phyloP scores from a whole-genome alignment of 2,888 invertebrate genomes.

The Pantelozetes paolii region DNA sequence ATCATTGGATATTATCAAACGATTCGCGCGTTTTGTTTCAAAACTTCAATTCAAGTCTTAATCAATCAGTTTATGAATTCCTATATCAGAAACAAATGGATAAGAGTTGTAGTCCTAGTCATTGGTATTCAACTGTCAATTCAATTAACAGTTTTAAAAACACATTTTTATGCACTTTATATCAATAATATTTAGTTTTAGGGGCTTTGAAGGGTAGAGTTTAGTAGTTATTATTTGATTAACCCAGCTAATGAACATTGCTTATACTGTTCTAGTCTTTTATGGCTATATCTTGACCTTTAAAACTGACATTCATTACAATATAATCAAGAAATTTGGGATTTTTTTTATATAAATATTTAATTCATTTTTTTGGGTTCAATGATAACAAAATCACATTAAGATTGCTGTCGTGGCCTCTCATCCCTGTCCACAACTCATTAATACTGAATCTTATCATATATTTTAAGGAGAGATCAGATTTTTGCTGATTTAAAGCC shows the following conservation, averaged over 20 bases:
- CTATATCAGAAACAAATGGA: not conserved
- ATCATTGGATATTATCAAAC: not conserved
- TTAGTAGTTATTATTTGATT: too few species aligned
- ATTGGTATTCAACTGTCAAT: not conserved
- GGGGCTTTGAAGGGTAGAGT: too few species aligned
- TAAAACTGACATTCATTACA: too few species aligned
- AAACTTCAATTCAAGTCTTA: too few species aligned
- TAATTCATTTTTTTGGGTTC: not conserved
- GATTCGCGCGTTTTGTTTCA: too few species aligned
- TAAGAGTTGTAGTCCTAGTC: slow-evolving; percentile 5
- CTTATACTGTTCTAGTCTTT: not conserved
- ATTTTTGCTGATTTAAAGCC: not conserved
- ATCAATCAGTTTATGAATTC: not conserved
- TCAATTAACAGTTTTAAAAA: not conserved
- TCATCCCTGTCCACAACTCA: not conserved
- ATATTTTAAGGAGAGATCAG: not conserved
- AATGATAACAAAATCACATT: not conserved
- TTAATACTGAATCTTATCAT: too few species aligned
- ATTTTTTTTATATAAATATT: not conserved
- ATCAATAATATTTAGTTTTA: not conserved
- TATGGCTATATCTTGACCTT: slow-evolving; percentile 17
- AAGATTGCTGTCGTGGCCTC: not conserved
- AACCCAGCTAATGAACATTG: not conserved
- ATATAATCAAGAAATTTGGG: too few species aligned
- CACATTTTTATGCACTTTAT: not conserved